These are phyloP conservation scores for Anolis apletophallus DNA, from an alignment of 2,797 vertebrate species.

Conservation along the genomic window DNA sequence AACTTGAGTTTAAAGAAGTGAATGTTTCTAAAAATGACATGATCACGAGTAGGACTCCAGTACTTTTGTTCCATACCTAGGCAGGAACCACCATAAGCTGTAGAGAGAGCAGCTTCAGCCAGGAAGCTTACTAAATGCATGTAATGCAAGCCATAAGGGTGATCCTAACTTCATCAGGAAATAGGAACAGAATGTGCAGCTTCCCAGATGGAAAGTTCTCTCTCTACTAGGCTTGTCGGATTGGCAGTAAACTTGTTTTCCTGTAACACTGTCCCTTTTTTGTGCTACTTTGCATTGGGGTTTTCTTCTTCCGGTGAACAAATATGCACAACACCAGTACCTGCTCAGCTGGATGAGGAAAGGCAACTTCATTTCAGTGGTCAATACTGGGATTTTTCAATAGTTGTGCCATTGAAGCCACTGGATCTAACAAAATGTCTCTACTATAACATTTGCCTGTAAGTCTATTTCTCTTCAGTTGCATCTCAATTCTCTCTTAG, in stretches of 20 bases:
- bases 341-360: no score
- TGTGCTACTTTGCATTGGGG: not conserved
- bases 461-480: no score
- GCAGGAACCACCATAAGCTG: not conserved
- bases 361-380: no score
- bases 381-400: not conserved
- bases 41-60: not conserved
- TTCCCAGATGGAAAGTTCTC: not conserved
- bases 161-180: conserved; percentile 2
- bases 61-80: not conserved
- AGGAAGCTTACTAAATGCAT: not conserved
- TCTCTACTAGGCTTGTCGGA: not conserved
- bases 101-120: not conserved
- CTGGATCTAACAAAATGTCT: not conserved
- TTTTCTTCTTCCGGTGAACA: not conserved
- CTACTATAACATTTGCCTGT: no score
- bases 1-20: not conserved
- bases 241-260: conserved; percentile 8
- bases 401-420: not conserved
- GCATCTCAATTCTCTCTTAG: not conserved
- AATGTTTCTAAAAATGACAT: not conserved
- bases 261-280: not conserved
- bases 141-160: not conserved
- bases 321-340: not conserved
- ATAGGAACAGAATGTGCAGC: not conserved